Evolutionary conservation across 1,140 invertebrate genomes (phyloP).

Genomic region (Rhyzopertha dominica): DNA sequence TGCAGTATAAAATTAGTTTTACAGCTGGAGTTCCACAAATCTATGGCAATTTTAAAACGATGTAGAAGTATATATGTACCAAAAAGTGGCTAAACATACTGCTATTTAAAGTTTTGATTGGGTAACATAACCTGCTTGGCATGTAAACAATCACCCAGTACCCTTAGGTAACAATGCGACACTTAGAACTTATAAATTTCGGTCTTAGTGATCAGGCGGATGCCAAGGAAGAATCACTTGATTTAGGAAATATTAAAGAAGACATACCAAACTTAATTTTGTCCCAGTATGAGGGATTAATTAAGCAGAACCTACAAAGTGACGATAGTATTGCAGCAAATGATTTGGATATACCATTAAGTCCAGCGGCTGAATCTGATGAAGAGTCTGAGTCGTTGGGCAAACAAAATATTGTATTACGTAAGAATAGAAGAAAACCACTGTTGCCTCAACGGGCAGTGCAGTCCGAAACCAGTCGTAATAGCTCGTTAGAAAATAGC

Average conservation of each 20-base stretch:
- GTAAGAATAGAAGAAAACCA: constrained; percentile 19
- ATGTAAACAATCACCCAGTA: not conserved
- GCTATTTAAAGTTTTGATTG: no score
- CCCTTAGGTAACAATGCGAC: constrained; percentile 14
- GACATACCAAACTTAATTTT: constrained; percentile 14
- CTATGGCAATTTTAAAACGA: no score
- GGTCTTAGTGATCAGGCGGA: not conserved
- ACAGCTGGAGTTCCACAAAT: no score
- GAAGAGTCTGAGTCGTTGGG: constrained; percentile 1
- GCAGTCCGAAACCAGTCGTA: constrained; percentile 19
- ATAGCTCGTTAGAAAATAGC: constrained; percentile 14
- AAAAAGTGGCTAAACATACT: no score
- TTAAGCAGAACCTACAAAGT: constrained; percentile 13
- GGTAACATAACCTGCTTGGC: not conserved
- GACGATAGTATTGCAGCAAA: not conserved
- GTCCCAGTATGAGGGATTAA: constrained; percentile 12
- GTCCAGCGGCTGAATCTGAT: constrained; percentile 3
- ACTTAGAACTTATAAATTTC: constrained; percentile 10
- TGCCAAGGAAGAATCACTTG: constrained; percentile 12
- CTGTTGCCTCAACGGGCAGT: constrained; percentile 15
- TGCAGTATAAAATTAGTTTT: no score
- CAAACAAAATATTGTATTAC: constrained; percentile 1
- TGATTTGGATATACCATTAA: constrained; percentile 4
- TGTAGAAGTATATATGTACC: no score
- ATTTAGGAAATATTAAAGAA: constrained; percentile 4